Evolutionary conservation across 2,888 invertebrate genomes (phyloP).

Genomic region (Drosophila dives): DNA sequence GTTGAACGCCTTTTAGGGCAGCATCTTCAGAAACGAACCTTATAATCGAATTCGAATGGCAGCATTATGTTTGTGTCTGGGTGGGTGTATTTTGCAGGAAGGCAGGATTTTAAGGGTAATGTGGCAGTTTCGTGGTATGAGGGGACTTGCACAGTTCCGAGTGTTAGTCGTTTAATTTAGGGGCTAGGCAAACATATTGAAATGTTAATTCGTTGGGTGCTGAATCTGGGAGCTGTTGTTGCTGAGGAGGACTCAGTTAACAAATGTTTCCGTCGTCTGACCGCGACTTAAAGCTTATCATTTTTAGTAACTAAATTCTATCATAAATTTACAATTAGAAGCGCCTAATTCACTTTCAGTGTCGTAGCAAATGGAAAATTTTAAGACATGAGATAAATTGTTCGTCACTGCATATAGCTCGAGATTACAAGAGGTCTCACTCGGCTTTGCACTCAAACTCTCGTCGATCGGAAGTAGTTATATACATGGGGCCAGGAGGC

Average conservation of each 20-base stretch:
- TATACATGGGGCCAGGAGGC: constrained; percentile 88
- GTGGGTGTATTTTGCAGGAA: constrained; percentile 6
- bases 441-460: constrained; percentile 33
- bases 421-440: constrained; percentile 50
- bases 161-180: constrained; percentile 33
- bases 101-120: constrained; percentile 43
- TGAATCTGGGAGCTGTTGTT: constrained; percentile 25
- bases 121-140: constrained; percentile 69
- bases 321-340: constrained; percentile 74
- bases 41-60: constrained; percentile 49
- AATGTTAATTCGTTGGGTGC: constrained; percentile 32
- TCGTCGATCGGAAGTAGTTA: constrained; percentile 77
- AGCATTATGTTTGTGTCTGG: constrained; percentile 43
- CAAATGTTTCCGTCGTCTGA: constrained; percentile 48
- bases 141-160: constrained; percentile 28
- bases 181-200: constrained; percentile 13
- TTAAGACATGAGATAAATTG: constrained; percentile 72
- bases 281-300: constrained; percentile 72
- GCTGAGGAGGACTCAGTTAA: constrained; percentile 51
- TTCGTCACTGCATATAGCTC: constrained; percentile 64
- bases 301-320: constrained; percentile 74
- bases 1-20: constrained; percentile 7
- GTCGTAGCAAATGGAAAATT: constrained; percentile 68
- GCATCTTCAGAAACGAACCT: constrained; percentile 21
- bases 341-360: constrained; percentile 78